Evolutionary conservation across 2,113 vertebrate genomes (phyloP), one percentile per base, ranked within the genome.

Genomic region (Lontra canadensis): DNA sequence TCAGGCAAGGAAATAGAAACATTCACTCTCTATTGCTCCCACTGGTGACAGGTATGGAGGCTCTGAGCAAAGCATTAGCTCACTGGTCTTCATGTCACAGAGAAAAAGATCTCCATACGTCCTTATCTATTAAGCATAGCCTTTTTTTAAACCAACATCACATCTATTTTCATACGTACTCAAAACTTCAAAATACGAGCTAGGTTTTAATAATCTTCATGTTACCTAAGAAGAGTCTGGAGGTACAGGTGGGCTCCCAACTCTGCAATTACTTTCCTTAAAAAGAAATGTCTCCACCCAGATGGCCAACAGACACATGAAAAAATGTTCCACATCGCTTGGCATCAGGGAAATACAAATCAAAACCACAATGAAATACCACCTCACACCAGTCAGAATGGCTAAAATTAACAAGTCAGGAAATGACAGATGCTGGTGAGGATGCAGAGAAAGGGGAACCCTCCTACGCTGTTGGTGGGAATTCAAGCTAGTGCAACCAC

Each of bases 121-220:
- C 23, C 55, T 57, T 6, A 49, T 12, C 26, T 29, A 29, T 44
- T 39, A 67, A 13, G 29, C 36, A 74, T 25, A 47, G 10, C 5
- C 9, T 36, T 59, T 18, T 65, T 69, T 81, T 18, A 88, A 92
- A 74, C 21, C 65, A n/a, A 29, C 25, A 61, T n/a, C 34, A 36
- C 34, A 1, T 10, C 6, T 11, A 6, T 31, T 8, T 42, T 39
- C 1, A 15, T 23, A n/a, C 6, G 4, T 74, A 1, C 39, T 47
- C n/a, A 13, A 4, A 34, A 31, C 44, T 80, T 80, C 52, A 55
- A 71, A 80, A 55, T 26, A 76, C 20, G 13, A 0, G 25, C 31
- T 87, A 42, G 14, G 23, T 80, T 74, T 91, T 57, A 59, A 55
- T 6, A 90, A 49, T 14, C n/a, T 81, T 84, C 82, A 67, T 74